A percentile compares a stretch with the other conserved stretches of the same genome.
phyloP scores from a whole-genome alignment of 1,140 invertebrate genomes.

The Megathymus violae region DNA sequence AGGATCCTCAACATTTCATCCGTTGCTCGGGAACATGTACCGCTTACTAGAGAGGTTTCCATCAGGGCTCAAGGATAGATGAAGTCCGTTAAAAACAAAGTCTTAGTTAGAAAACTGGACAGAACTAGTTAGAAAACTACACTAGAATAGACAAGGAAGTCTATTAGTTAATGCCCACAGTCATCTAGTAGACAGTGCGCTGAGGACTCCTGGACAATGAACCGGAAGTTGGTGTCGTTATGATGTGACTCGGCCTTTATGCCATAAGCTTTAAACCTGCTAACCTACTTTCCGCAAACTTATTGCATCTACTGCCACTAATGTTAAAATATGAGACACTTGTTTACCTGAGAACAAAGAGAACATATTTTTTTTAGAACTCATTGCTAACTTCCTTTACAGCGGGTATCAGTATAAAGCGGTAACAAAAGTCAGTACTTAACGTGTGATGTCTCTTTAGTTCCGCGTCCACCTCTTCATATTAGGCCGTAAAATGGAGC shows the following conservation, averaged over 20 bases:
- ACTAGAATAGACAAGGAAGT: too few relatives aligned
- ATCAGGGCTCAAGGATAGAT: too few relatives aligned
- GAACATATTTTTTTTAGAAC: slow-evolving; percentile 19
- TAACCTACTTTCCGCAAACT: slow-evolving; percentile 40
- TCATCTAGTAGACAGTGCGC: too few relatives aligned
- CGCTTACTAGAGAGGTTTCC: too few relatives aligned
- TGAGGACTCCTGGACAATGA: too few relatives aligned
- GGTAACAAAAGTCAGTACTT: slow-evolving; percentile 2
- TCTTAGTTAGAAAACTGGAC: too few relatives aligned
- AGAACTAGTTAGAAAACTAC: too few relatives aligned
- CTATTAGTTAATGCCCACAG: too few relatives aligned
- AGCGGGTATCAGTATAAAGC: slow-evolving; percentile 1
- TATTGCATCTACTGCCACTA: slow-evolving; percentile 11
- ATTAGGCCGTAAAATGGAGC: not conserved
- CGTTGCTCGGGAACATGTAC: too few relatives aligned
- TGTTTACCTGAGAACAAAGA: slow-evolving; percentile 45
- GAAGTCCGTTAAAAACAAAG: too few relatives aligned
- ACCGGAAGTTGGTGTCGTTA: too few relatives aligned
- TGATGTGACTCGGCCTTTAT: not conserved
- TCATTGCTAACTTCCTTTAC: slow-evolving; percentile 2
- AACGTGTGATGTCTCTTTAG: slow-evolving; percentile 19
- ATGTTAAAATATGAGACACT: slow-evolving; percentile 27
- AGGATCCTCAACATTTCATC: too few relatives aligned
- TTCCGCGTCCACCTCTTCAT: slow-evolving; percentile 5
- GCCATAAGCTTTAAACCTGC: slow-evolving; percentile 33